phyloP scores from a whole-genome alignment of 2,113 vertebrate species.

The Callionymus lyra region DNA sequence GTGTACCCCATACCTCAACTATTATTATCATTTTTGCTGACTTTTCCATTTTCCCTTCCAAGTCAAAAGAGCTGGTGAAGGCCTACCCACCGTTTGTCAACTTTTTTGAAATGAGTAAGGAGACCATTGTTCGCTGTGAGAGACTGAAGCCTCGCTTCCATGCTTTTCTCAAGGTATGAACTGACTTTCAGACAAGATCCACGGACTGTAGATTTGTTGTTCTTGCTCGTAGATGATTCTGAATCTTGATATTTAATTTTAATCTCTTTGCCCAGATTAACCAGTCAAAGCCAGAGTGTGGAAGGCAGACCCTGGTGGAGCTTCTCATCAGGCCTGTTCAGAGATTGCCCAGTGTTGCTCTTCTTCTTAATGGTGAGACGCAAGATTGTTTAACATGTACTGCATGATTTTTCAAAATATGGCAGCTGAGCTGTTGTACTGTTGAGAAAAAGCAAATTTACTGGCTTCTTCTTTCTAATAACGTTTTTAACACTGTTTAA shows the following conservation, averaged over 20 bases:
- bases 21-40: background rate
- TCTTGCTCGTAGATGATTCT: too few species aligned
- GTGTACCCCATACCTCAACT: constrained; percentile 50
- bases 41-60: constrained; percentile 20
- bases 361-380: constrained; percentile 85
- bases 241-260: too few species aligned
- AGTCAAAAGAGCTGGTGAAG: constrained; percentile 93
- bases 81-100: constrained; percentile 95
- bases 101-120: constrained; percentile 99
- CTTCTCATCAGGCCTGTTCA: constrained; percentile 95
- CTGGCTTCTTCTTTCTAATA: too few species aligned
- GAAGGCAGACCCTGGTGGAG: constrained; percentile 87
- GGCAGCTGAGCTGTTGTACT: too few species aligned
- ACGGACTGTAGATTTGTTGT: too few species aligned
- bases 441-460: too few species aligned
- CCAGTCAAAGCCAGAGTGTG: constrained; percentile 93
- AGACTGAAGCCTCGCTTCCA: constrained; percentile 96
- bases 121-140: constrained; percentile 90
- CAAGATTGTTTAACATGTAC: background rate
- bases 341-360: constrained; percentile 87
- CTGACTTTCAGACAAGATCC: background rate
- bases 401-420: too few species aligned
- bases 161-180: constrained; percentile 87
- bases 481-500: too few species aligned
- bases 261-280: constrained; percentile 72